Base-by-base conservation (phyloP, 2,888 invertebrate species). In the Cerastis rubricosa region DNA sequence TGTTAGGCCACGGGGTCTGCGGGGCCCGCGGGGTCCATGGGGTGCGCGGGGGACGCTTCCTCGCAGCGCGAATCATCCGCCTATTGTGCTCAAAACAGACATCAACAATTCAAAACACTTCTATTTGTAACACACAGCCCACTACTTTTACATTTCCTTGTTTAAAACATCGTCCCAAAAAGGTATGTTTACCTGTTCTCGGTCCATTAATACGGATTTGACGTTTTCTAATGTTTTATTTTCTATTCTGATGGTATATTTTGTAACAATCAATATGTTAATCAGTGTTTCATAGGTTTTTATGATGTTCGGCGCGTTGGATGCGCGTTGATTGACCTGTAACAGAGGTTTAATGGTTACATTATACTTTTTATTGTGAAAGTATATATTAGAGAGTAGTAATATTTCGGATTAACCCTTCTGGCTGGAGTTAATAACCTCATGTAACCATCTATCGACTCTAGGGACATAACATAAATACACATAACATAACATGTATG, bases 61-160 rank as follows among this genome's bases (percentile, higher is more conserved):
- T 74, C 75, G 22, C 71, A 54, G 70, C 51, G 51, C 65, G 76
- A 85, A 86, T 87, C 85, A 87, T 78, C 71, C 83, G 65, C 83
- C 87, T 83, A 88, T 89, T 88, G 88, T 89, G 49, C 75, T 73
- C 61, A 61, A 80, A 80, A 71, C 78, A 76, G 72, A 85, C 78
- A 76, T 78, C 79, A 35, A 25, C 14, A 57, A 25, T 57, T 57
- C 57, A 75, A 47, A 82, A 73, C 59, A 69, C 51, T 51, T 71
- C 69, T 74, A 64, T 75, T 69, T 66, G 64, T 82, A 63, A 40
- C 57, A 64, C 59, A 61, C 40, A 54, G 64, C 22, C 19, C 35
- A 61, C 19, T 47, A 40, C 19, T 82, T 63, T 61, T 43, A 59
- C 47, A 54, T 74, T 78, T 61, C 54, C 66, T 51, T 79, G 70